phyloP scores from a whole-genome alignment of 2,888 invertebrate genomes.

The Electrophaes corylata region DNA sequence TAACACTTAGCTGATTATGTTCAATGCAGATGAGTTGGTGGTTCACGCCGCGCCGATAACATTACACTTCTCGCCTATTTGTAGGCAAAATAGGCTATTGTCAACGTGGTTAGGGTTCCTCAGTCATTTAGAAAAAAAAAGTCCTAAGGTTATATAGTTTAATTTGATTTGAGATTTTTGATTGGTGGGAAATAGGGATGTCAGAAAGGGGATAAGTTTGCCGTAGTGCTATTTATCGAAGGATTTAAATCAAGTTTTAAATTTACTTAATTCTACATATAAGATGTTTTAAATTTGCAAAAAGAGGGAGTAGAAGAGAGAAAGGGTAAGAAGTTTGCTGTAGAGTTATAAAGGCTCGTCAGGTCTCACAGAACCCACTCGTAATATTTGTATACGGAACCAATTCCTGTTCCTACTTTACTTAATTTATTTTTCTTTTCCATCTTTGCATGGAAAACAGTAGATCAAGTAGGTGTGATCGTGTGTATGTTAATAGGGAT shows the following conservation, averaged over 20 bases:
- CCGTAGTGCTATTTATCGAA: too few species aligned
- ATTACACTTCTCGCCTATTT: slow-evolving; percentile 10
- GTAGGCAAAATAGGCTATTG: slow-evolving; percentile 17
- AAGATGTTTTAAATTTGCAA: too few species aligned
- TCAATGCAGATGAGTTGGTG: slow-evolving; percentile 48
- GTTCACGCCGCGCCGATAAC: slow-evolving; percentile 14
- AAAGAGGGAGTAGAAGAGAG: too few species aligned
- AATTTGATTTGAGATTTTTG: too few species aligned
- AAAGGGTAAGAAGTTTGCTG: too few species aligned
- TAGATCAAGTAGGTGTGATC: slow-evolving; percentile 41
- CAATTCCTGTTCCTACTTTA: not conserved
- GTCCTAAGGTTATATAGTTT: too few species aligned
- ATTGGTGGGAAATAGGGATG: too few species aligned
- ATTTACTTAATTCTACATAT: too few species aligned
- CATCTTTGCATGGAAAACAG: slow-evolving; percentile 36
- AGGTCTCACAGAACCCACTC: not conserved
- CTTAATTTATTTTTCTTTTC: slow-evolving; percentile 22
- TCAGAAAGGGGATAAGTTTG: too few species aligned
- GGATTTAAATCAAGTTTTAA: too few species aligned
- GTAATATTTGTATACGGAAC: slow-evolving; percentile 2
- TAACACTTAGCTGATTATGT: slow-evolving; percentile 52
- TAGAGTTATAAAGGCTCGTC: not conserved
- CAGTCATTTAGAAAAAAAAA: not conserved
- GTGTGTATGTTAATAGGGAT: slow-evolving; percentile 49
- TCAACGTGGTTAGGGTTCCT: slow-evolving; percentile 22